Base-by-base conservation (phyloP, 2,113 vertebrate species). In the Stegastes partitus region DNA sequence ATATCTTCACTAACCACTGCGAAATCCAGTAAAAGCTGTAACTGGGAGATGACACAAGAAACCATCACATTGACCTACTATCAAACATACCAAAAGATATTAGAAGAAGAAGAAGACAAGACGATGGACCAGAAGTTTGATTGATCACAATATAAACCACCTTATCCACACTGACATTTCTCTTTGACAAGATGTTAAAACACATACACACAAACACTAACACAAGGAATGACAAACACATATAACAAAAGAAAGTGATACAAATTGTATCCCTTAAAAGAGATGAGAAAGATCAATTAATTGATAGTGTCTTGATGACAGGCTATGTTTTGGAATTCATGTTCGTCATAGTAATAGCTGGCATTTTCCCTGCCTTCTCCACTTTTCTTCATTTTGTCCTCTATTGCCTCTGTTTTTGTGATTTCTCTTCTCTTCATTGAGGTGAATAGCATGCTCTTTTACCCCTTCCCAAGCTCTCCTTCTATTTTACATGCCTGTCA, bases 211-310 rank as follows among this genome's bases (percentile, higher is more conserved):
- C 49, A 39, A 54, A 44, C 47, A 59, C n/a, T 34, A 31, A 34
- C 31, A 34, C 31, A 70, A n/a, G 19, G 34, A 54, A 62, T 12
- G 34, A 68, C 31, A 62, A 28, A 81, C 53, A 64, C 22, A 22
- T 23, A 25, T 21, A 50, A 42, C 39, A 57, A 81, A 64, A 9
- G 31, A 34, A 34, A 7, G 54, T 53, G 57, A 69, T 81, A 73
- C 57, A 65, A 91, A 85, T 87, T 53, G 63, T 63, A 50, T 57
- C 85, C 80, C 77, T 82, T 51, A 84, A 76, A 77, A 34, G 31
- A 34, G 28, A 68, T 77, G 12, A 72, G 14, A 22, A 31, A 67
- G 67, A 77, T 72, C 54, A 59, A 70, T 76, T 70, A 77, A 66
- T 54, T 82, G 67, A 71, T 74, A 39, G 18, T 49, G 47, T 26